Percentiles rank a stretch among this genome's conserved stretches.
Evolutionary conservation across 2,113 vertebrate species (phyloP).

Genomic region (Meriones unguiculatus): DNA sequence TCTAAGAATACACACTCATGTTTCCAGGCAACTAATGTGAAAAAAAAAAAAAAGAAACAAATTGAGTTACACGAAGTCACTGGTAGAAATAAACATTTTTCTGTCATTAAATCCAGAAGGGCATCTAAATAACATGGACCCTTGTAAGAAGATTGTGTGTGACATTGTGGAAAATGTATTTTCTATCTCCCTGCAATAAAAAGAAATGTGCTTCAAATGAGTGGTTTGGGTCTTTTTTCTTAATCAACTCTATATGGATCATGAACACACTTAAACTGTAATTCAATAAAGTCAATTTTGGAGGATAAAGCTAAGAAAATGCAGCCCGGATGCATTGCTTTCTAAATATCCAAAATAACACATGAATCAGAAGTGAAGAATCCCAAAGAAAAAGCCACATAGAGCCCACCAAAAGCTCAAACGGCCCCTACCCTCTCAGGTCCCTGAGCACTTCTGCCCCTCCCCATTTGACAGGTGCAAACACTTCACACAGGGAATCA

Average conservation of each 20-base stretch:
- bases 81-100: not conserved
- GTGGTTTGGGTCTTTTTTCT: not conserved
- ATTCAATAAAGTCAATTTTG: slow-evolving; percentile 56
- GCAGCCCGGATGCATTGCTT: not conserved
- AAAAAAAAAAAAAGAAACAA: slow-evolving; percentile 38
- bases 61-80: not conserved
- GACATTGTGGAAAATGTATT: not conserved
- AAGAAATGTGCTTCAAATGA: slow-evolving; percentile 58
- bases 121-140: not conserved
- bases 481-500: not conserved
- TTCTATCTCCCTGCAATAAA: slow-evolving; percentile 16
- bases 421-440: fast-evolving
- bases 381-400: not conserved
- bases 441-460: not conserved
- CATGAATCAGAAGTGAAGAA: not conserved
- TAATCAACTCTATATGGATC: slow-evolving; percentile 49
- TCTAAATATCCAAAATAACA: slow-evolving; percentile 9
- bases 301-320: slow-evolving; percentile 24
- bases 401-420: not conserved
- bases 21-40: slow-evolving; percentile 21
- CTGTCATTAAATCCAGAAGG: not conserved
- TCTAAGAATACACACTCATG: not conserved
- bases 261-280: slow-evolving; percentile 58
- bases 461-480: not conserved
- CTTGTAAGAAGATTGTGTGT: not conserved